Conservation (phyloP, 2,113 vertebrate genomes). For the Ondatra zibethicus region DNA sequence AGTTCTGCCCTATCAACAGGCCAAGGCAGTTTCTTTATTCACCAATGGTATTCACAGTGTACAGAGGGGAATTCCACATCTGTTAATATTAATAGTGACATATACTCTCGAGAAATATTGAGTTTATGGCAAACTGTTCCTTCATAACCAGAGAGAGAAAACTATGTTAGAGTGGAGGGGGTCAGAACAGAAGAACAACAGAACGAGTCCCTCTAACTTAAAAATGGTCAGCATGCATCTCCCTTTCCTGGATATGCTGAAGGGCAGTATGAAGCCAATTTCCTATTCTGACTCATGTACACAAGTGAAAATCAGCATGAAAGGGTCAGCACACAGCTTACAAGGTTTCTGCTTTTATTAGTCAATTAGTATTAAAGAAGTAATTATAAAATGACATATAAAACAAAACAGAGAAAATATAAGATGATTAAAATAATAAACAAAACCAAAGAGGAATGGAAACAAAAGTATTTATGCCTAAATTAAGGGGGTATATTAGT, state of each 20-base stretch:
- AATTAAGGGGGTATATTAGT: neutral
- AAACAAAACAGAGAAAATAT: neutral
- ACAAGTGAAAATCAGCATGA: neutral
- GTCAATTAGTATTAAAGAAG: neutral
- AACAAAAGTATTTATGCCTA: neutral
- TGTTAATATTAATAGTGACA: neutral
- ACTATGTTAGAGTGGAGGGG: neutral
- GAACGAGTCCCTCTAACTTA: neutral
- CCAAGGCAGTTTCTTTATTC: too few species aligned
- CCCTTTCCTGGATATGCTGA: neutral
- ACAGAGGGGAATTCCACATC: too few species aligned
- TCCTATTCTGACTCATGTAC: neutral
- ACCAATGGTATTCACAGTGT: too few species aligned
- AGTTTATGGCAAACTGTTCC: neutral
- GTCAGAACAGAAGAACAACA: neutral
- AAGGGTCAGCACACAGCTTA: neutral
- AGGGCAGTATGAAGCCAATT: neutral
- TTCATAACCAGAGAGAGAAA: neutral
- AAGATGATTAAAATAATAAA: neutral
- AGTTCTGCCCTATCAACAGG: too few species aligned
- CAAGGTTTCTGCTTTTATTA: neutral
- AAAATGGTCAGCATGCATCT: too few species aligned
- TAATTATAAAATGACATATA: neutral
- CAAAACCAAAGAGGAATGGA: neutral
- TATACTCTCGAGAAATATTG: neutral